Conservation (phyloP, 2,113 vertebrate genomes). For the Brachionichthys hirsutus region DNA sequence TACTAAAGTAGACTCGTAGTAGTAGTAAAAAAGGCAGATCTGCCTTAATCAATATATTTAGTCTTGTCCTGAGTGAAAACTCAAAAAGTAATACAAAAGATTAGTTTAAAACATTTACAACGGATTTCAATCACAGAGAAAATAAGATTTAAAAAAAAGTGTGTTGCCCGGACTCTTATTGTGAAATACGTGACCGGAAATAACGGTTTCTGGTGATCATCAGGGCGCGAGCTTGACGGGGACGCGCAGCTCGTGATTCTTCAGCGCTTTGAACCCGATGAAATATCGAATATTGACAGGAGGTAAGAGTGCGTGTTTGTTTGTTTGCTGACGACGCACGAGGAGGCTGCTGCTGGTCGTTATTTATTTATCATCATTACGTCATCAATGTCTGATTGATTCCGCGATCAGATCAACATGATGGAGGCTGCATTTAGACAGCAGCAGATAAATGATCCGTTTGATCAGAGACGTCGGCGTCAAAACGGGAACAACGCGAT, state of each 20-base stretch:
- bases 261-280: not conserved
- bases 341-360: not conserved
- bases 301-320: slow-evolving; percentile 3
- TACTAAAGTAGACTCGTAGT: too few species aligned
- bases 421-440: not conserved
- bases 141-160: too few species aligned
- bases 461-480: not conserved
- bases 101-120: too few species aligned
- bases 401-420: not conserved
- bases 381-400: not conserved
- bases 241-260: slow-evolving; percentile 29
- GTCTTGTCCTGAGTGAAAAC: too few species aligned
- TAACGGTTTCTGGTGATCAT: not conserved
- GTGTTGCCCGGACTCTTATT: not conserved
- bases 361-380: not conserved
- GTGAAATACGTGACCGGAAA: not conserved
- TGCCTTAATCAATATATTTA: too few species aligned
- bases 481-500: not conserved
- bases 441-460: not conserved
- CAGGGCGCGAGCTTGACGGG: not conserved
- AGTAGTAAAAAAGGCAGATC: too few species aligned
- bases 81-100: too few species aligned
- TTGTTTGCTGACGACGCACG: not conserved
- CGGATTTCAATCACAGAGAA: too few species aligned
- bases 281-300: not conserved